Evolutionary conservation across 2,113 vertebrate genomes (phyloP).

Genomic region (Emydura subglobosa): DNA sequence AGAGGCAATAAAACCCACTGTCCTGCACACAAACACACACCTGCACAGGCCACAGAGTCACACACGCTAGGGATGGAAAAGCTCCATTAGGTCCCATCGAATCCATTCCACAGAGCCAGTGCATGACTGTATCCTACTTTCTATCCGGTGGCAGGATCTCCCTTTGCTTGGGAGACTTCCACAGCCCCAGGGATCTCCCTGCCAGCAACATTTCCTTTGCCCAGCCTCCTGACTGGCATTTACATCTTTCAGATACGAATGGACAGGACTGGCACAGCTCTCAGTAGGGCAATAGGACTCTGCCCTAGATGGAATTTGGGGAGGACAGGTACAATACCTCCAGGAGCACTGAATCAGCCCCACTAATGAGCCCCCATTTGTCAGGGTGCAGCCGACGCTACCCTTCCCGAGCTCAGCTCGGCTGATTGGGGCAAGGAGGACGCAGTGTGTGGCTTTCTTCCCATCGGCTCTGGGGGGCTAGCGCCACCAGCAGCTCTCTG

Average conservation of each 20-base stretch:
- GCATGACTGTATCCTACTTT: neutral
- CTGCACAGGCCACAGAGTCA: neutral
- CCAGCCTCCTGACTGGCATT: neutral
- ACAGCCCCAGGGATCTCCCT: neutral
- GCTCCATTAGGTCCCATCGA: neutral
- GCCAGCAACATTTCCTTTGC: neutral
- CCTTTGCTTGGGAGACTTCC: neutral
- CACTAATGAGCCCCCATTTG: neutral
- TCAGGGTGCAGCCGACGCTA: neutral
- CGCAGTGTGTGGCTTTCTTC: neutral
- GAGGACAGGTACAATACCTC: too few relatives aligned
- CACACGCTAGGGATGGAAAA: neutral
- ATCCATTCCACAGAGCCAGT: neutral
- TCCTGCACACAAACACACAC: neutral
- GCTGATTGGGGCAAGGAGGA: neutral
- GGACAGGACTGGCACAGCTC: neutral
- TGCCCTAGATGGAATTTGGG: neutral
- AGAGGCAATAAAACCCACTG: neutral
- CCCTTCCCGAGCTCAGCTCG: neutral
- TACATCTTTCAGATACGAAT: neutral
- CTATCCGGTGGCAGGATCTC: neutral
- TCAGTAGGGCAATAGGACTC: neutral
- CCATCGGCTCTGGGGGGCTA: neutral
- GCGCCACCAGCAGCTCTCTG: neutral
- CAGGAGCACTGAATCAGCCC: neutral